Evolutionary conservation across 2,888 invertebrate genomes (phyloP).

Genomic region (Epicampocera succincta): DNA sequence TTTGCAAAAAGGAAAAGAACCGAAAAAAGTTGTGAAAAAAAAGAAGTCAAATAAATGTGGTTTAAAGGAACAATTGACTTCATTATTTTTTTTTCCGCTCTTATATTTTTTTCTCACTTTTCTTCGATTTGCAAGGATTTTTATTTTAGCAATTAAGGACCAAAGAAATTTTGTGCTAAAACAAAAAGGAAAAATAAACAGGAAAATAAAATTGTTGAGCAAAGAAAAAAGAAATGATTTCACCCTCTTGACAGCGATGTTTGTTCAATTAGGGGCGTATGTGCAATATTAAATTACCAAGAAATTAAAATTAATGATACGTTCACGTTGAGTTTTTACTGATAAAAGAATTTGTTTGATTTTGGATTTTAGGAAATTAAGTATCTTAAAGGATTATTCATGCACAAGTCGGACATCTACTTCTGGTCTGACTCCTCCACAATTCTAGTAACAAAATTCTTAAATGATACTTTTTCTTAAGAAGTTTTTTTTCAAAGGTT

Average conservation of each 20-base stretch:
- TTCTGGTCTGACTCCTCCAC: too few relatives aligned
- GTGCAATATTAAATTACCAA: slow-evolving; percentile 45
- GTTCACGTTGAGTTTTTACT: neutral
- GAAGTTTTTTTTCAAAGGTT: too few relatives aligned
- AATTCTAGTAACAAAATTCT: too few relatives aligned
- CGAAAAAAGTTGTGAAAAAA: neutral
- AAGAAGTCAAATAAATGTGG: slow-evolving; percentile 59
- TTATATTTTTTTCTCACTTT: neutral
- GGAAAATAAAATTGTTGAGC: neutral
- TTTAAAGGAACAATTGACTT: slow-evolving; percentile 66
- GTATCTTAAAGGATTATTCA: too few relatives aligned
- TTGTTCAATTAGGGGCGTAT: slow-evolving; percentile 8
- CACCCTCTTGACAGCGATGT: slow-evolving; percentile 1
- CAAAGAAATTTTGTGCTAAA: slow-evolving; percentile 36
- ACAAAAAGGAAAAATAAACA: slow-evolving; percentile 3
- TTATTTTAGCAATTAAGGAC: slow-evolving; percentile 61
- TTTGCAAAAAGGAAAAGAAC: slow-evolving; percentile 31
- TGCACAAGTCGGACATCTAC: too few relatives aligned
- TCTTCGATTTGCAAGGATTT: slow-evolving; percentile 29
- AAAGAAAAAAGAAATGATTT: neutral
- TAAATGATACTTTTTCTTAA: too few relatives aligned
- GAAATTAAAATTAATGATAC: slow-evolving; percentile 51
- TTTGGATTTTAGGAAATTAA: too few relatives aligned
- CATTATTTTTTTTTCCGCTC: slow-evolving; percentile 48
- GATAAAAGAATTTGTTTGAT: neutral